Base-by-base conservation (phyloP, 35 echinoderm and acorn worm species). In the Chiridota heheva region DNA sequence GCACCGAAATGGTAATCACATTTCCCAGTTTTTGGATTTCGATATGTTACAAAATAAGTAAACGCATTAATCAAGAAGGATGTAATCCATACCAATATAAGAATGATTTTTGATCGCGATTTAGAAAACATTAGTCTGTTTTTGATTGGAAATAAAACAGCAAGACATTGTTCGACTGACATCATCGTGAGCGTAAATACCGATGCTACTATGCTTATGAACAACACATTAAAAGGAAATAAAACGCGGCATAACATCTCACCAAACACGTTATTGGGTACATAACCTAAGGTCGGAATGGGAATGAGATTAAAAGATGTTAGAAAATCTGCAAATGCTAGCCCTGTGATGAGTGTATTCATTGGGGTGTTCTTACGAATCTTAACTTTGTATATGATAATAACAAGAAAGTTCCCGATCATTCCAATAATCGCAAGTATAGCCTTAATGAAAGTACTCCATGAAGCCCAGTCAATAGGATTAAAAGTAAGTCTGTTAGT, bases 141-240 rank as follows among this genome's bases (percentile, higher is more conserved):
- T 40, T 53, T 38, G 31, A 89, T 13, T 4, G 91, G 91, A 38
- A 79, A 62, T 7, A 82, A 60, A 7, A 95, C 72, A 10, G 91
- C 91, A 33, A 95, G 20, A 58, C 63, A 89, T 60, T 86, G 79
- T 7, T 95, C 91, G 2, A 89, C 35, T 2, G 91, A 80, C 36
- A 95, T 58, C 35, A 77, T 39, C 7, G 86, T 67, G 0, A 95
- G 42, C 2, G 72, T 95, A 61, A 89, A 85, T 24, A 95, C 73
- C 4, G 91, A 95, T 1, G 91, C 80, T 0, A 89, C 81, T 18
- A 95, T 70, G 0, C 86, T 89, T 64, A 80, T 89, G 86, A 85
- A 95, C 86, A 95, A 84, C 13, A 95, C 20, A 32, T 69, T 46
- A 22, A 15, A 42, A 24, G 86, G 33, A 35, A 47, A 43, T 27